Percentiles rank a stretch among this genome's conserved stretches.
These are phyloP conservation scores for Bombus balteatus DNA, from an alignment of 1,140 invertebrate species.

Conservation along the genomic window DNA sequence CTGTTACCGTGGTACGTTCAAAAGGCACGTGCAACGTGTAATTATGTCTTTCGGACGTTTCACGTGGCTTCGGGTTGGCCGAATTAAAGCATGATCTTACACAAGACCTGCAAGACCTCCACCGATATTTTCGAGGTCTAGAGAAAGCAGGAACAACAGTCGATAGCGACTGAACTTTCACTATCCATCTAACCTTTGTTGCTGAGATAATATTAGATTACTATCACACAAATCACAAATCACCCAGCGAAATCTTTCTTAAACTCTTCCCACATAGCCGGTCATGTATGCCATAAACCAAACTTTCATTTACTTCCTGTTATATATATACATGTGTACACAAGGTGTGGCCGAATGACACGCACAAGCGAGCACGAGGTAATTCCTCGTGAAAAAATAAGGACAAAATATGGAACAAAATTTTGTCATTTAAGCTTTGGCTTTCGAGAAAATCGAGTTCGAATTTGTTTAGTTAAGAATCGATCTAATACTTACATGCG, in stretches of 20 bases:
- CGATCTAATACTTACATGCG: too few species aligned
- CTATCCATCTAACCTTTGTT: conserved; percentile 40
- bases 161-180: conserved; percentile 46
- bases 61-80: neutral
- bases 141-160: conserved; percentile 55
- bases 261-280: too few species aligned
- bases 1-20: neutral
- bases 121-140: conserved; percentile 37
- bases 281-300: too few species aligned
- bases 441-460: too few species aligned
- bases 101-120: conserved; percentile 16
- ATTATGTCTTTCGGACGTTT: neutral
- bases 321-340: too few species aligned
- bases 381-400: too few species aligned
- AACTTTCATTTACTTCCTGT: too few species aligned
- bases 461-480: too few species aligned
- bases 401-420: too few species aligned
- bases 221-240: neutral
- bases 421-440: too few species aligned
- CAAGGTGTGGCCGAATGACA: too few species aligned
- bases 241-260: neutral
- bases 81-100: conserved; percentile 14
- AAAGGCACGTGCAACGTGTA: neutral
- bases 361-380: too few species aligned
- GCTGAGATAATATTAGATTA: neutral